These are phyloP conservation scores for Trissolcus brochymenae DNA, from an alignment of 2,888 invertebrate genomes.

Conservation along the genomic window DNA sequence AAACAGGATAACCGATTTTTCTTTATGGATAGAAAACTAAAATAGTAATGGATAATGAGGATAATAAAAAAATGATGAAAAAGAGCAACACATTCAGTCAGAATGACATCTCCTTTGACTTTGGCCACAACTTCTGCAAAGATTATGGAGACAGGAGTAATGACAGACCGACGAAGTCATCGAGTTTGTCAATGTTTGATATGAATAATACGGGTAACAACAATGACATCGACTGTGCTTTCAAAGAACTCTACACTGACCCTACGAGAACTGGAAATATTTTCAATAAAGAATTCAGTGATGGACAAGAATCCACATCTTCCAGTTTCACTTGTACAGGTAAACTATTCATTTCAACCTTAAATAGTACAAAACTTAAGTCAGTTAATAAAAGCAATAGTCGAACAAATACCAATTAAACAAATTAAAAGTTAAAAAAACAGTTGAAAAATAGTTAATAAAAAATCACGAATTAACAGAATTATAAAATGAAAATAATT, in stretches of 20 bases:
- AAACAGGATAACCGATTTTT: no score
- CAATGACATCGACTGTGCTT: slow-evolving; percentile 54
- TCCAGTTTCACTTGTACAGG: slow-evolving; percentile 30
- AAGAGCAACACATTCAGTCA: slow-evolving; percentile 48
- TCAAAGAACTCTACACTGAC: slow-evolving; percentile 54
- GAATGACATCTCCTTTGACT: slow-evolving; percentile 32
- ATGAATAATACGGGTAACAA: slow-evolving; percentile 61
- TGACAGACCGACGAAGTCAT: slow-evolving; percentile 23
- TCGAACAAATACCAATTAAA: no score
- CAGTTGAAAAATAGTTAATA: no score
- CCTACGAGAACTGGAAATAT: slow-evolving; percentile 18
- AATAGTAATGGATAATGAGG: slow-evolving; percentile 37
- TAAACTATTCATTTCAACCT: slow-evolving; percentile 2
- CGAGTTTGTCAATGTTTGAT: slow-evolving; percentile 39
- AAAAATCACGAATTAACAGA: no score
- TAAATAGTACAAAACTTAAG: neutral
- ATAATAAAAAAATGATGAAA: slow-evolving; percentile 30
- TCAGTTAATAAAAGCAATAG: neutral
- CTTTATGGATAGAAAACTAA: no score
- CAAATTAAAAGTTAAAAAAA: no score
- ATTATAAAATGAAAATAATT: no score
- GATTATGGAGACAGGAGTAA: slow-evolving; percentile 18
- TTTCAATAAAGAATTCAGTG: slow-evolving; percentile 17
- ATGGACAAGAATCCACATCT: slow-evolving; percentile 16
- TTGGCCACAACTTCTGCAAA: slow-evolving; percentile 6